phyloP scores from a whole-genome alignment of 2,113 vertebrate genomes.

The Dromaius novaehollandiae region DNA sequence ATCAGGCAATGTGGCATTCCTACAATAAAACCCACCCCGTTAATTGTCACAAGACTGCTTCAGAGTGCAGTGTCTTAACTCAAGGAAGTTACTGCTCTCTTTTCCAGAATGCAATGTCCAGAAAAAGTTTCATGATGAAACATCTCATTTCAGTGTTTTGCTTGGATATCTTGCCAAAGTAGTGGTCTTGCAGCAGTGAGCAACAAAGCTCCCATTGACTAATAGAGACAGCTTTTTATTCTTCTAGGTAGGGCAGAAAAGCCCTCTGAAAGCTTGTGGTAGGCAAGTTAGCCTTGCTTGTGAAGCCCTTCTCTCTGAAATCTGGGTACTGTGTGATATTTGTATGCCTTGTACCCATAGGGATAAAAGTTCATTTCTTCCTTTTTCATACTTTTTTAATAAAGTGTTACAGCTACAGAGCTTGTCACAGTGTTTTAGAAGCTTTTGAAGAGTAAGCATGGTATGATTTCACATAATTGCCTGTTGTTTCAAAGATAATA shows the following conservation, averaged over 20 bases:
- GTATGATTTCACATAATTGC: background rate
- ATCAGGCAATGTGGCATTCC: background rate
- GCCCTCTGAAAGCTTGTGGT: background rate
- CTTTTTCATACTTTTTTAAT: background rate
- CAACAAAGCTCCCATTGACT: background rate
- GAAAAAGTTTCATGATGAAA: background rate
- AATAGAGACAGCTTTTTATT: background rate
- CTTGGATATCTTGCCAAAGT: background rate
- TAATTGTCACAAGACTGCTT: background rate
- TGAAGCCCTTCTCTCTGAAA: background rate
- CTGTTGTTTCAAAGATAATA: background rate
- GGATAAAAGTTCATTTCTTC: background rate
- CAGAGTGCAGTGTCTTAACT: background rate
- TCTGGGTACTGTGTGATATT: background rate
- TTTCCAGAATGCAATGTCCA: rapidly evolving
- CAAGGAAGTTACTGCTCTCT: background rate
- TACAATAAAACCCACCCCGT: background rate
- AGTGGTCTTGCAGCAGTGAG: background rate
- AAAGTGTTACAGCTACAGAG: background rate
- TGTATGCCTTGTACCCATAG: rapidly evolving
- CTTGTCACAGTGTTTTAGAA: background rate
- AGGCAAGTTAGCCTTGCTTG: background rate
- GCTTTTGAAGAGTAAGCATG: background rate
- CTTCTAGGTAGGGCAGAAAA: background rate
- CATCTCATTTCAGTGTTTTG: background rate